phyloP scores from a whole-genome alignment of 2,888 invertebrate genomes.

The Peribatodes rhomboidaria region DNA sequence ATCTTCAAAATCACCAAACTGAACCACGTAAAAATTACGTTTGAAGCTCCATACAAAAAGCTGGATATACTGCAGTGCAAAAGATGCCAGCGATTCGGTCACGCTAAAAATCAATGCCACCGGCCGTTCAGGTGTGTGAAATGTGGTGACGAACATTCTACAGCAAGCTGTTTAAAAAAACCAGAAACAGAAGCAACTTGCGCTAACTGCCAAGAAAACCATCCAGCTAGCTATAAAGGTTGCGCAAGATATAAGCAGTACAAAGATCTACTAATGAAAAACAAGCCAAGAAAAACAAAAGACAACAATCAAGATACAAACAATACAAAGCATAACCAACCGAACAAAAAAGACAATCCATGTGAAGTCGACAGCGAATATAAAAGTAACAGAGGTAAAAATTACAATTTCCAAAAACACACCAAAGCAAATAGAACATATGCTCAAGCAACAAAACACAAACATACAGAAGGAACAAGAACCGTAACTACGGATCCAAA shows the following conservation, averaged over 20 bases:
- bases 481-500: neutral
- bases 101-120: neutral
- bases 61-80: neutral
- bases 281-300: neutral
- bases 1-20: neutral
- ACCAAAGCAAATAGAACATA: neutral
- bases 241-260: neutral
- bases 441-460: neutral
- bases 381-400: neutral
- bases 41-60: neutral
- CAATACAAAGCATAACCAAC: neutral
- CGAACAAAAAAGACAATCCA: neutral
- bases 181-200: neutral
- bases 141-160: neutral
- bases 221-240: neutral
- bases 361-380: too few species aligned
- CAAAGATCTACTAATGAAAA: neutral
- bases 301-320: neutral
- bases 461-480: neutral
- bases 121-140: neutral
- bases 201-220: neutral
- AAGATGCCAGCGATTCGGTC: neutral
- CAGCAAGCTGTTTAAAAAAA: neutral
- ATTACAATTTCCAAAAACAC: neutral
- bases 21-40: neutral